Conservation (phyloP, 2,797 vertebrate genomes). For the Chiropotes sagulatus region DNA sequence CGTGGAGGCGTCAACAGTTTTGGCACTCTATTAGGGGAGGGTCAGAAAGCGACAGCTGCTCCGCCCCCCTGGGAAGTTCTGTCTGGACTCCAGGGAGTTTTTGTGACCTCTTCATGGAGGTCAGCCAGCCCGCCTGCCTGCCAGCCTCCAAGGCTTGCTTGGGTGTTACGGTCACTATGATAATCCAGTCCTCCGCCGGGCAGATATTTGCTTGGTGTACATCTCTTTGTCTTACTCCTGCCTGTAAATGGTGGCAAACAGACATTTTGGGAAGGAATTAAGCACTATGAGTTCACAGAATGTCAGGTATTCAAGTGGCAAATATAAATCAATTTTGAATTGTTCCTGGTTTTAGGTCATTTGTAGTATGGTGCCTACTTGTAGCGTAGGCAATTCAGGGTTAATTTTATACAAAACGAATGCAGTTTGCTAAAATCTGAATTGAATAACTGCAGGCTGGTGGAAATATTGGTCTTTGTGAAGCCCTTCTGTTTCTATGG, state of each 20-base stretch:
- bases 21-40: conserved; percentile 33
- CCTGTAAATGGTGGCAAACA: conserved; percentile 58
- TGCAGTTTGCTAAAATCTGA: background rate
- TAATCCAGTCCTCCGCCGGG: background rate
- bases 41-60: conserved; percentile 54
- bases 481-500: background rate
- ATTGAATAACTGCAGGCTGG: background rate
- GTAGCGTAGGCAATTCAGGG: background rate
- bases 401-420: conserved; percentile 21
- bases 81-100: conserved; percentile 56
- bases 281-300: background rate
- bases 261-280: conserved; percentile 57
- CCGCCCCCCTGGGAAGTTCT: conserved; percentile 51
- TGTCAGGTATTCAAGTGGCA: conserved; percentile 21
- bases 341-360: background rate
- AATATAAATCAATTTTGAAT: background rate
- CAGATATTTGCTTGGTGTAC: background rate
- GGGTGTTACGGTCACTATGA: background rate
- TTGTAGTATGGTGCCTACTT: background rate
- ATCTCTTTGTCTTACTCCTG: conserved; percentile 35
- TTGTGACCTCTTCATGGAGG: conserved; percentile 44
- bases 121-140: background rate
- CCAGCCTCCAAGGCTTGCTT: background rate
- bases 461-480: background rate
- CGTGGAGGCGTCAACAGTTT: background rate